phyloP scores from a whole-genome alignment of 2,797 vertebrate genomes.

The Caiman crocodilus region DNA sequence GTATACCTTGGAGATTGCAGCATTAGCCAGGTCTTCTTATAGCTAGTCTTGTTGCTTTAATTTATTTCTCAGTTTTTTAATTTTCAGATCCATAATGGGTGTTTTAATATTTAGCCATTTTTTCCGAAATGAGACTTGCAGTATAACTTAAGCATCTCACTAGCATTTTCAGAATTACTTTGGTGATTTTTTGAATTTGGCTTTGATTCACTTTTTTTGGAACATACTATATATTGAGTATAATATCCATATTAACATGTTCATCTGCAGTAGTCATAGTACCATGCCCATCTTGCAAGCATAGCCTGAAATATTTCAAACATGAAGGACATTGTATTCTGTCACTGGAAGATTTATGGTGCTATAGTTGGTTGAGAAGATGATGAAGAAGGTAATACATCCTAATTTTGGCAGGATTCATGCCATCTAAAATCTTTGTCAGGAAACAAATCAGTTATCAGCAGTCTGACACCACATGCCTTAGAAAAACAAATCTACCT shows the following conservation, averaged over 20 bases:
- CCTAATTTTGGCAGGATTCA: neutral
- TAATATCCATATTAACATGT: neutral
- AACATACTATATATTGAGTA: too few species aligned
- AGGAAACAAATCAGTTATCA: conserved; percentile 6
- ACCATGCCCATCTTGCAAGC: neutral
- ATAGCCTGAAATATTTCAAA: neutral
- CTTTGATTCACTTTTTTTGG: too few species aligned
- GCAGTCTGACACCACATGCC: neutral
- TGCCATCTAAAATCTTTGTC: neutral
- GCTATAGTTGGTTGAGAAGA: neutral
- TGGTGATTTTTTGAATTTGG: too few species aligned
- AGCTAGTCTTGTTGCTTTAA: too few species aligned
- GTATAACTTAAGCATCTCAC: neutral
- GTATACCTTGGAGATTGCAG: too few species aligned
- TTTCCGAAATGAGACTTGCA: neutral
- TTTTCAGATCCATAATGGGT: neutral
- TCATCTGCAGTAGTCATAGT: neutral
- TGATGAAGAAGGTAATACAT: neutral
- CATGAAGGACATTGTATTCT: neutral
- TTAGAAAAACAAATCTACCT: neutral
- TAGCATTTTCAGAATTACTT: too few species aligned
- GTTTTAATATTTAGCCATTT: neutral
- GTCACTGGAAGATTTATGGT: neutral
- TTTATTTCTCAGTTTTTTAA: neutral
- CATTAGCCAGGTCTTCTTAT: too few species aligned